phyloP scores from a whole-genome alignment of 1,140 invertebrate genomes.

The Oreohelix idahoensis region DNA sequence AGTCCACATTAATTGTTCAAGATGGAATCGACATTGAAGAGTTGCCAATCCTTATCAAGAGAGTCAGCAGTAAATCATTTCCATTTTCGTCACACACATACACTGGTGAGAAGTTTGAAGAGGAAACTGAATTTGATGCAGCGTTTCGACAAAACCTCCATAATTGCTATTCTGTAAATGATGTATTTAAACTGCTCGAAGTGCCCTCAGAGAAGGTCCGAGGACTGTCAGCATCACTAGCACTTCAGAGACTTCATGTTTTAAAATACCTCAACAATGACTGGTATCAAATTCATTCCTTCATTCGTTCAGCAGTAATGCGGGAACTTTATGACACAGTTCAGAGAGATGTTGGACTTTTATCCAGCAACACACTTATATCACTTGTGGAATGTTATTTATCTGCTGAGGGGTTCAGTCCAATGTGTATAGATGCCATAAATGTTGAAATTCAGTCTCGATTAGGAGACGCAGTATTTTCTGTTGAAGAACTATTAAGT shows the following conservation, averaged over 20 bases:
- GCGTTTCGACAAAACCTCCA: slow-evolving; percentile 71
- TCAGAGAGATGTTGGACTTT: slow-evolving; percentile 41
- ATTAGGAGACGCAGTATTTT: slow-evolving; percentile 76
- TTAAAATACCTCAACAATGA: slow-evolving; percentile 74
- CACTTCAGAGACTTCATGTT: slow-evolving; percentile 75
- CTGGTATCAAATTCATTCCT: slow-evolving; percentile 67
- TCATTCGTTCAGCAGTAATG: slow-evolving; percentile 60
- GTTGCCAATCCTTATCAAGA: slow-evolving; percentile 80
- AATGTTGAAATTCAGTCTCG: slow-evolving; percentile 54
- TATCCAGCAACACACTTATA: slow-evolving; percentile 50
- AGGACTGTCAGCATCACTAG: slow-evolving; percentile 74
- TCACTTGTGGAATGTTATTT: slow-evolving; percentile 52
- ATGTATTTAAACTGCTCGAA: slow-evolving; percentile 70
- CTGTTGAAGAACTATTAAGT: slow-evolving; percentile 75
- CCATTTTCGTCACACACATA: slow-evolving; percentile 42
- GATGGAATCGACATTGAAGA: slow-evolving; percentile 81
- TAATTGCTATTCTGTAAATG: slow-evolving; percentile 58
- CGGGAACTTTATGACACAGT: slow-evolving; percentile 63
- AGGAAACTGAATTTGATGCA: slow-evolving; percentile 66
- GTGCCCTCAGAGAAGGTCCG: slow-evolving; percentile 75
- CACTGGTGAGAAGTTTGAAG: slow-evolving; percentile 38
- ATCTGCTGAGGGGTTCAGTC: slow-evolving; percentile 44
- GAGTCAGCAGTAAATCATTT: slow-evolving; percentile 63
- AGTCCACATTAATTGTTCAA: slow-evolving; percentile 79
- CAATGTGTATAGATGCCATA: slow-evolving; percentile 41